Base-by-base conservation (phyloP, 2,888 invertebrate species). In the Tipula unca region DNA sequence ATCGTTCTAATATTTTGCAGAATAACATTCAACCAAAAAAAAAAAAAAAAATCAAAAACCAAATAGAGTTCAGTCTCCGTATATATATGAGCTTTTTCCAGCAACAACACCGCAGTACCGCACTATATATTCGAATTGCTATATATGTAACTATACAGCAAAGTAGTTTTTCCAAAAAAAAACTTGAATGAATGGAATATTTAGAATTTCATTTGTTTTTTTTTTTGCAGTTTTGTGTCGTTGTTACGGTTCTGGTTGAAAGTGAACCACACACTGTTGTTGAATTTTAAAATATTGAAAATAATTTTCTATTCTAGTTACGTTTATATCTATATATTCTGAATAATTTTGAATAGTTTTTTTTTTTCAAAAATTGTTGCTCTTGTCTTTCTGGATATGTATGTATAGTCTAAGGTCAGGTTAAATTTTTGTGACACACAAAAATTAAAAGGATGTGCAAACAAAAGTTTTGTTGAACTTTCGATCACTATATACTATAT, bases 231-330 rank as follows among this genome's bases (percentile, higher is more conserved):
- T 69, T 69, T 25, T 69, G 69, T 69, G 69, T 69, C 69, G 69
- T 69, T 20, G 10, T 48, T 17, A 69, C 69, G 69, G 25, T 69
- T 69, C 69, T 69, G 69, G 69, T 69, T 69, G 69, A 69, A 69
- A 69, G 69, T 69, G 69, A 69, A 69, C 69, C 69, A 69, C 69
- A 69, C 69, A 69, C 69, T 69, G 69, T 69, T 69, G 69, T 69
- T 69, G 69, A 69, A 69, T 69, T 69, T 69, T 69, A 69, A 69
- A 69, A 25, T 69, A 69, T 69, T 69, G 69, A 69, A 69, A 69
- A 69, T 69, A 69, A 69, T 69, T 69, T 69, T 69, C 69, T 69
- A 69, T 69, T 69, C 69, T 69, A 69, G 69, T 69, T 69, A 69
- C 69, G 69, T 69, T 25, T 69, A 25, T 8, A 69, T 69, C 69